phyloP scores from a whole-genome alignment of 2,888 invertebrate genomes.

The Plebejus argus region DNA sequence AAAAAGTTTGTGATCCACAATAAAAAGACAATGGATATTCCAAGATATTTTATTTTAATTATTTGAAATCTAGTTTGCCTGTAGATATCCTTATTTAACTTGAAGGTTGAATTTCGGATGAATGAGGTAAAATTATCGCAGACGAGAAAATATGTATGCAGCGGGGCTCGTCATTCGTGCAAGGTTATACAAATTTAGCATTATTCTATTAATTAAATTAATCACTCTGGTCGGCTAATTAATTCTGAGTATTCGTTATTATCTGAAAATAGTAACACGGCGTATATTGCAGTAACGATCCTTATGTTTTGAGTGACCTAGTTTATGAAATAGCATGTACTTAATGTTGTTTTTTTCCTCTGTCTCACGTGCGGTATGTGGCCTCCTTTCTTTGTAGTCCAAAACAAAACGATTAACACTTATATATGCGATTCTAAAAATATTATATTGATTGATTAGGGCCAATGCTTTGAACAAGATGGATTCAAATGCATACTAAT shows the following conservation, averaged over 20 bases:
- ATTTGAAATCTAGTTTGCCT: too few relatives aligned
- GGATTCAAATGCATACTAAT: background rate
- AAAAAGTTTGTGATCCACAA: too few relatives aligned
- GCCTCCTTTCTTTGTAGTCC: constrained; percentile 40
- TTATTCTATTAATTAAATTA: too few relatives aligned
- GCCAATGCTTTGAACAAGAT: background rate
- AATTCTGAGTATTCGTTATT: too few relatives aligned
- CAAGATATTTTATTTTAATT: too few relatives aligned
- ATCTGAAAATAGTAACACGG: background rate
- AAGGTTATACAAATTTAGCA: too few relatives aligned
- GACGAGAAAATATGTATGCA: background rate
- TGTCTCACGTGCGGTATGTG: constrained; percentile 38
- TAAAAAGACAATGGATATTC: too few relatives aligned
- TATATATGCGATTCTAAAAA: constrained; percentile 7
- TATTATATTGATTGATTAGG: background rate
- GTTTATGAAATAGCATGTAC: constrained; percentile 39
- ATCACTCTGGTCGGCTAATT: too few relatives aligned
- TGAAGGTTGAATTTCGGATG: background rate
- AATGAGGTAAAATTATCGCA: background rate
- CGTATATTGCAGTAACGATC: constrained; percentile 31
- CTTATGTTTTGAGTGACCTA: constrained; percentile 41
- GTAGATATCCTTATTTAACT: too few relatives aligned
- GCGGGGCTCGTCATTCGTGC: too few relatives aligned
- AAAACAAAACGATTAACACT: constrained; percentile 38
- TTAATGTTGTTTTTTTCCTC: constrained; percentile 37